Evolutionary conservation across 2,113 vertebrate species (phyloP).

Genomic region (Calonectris borealis): DNA sequence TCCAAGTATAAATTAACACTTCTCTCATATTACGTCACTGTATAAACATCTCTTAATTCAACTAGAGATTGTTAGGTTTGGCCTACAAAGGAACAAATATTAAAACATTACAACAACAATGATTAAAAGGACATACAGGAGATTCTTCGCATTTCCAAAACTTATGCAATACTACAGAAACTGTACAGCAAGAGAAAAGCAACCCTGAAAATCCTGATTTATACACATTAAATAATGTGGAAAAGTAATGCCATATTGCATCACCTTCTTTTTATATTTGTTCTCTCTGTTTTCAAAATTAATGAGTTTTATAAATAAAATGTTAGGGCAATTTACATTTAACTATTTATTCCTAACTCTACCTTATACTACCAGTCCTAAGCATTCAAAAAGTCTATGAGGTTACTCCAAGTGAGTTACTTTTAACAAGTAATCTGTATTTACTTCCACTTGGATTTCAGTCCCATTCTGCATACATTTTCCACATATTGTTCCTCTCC

Average conservation of each 20-base stretch:
- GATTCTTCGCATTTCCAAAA: background rate
- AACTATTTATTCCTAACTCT: background rate
- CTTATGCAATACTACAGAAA: background rate
- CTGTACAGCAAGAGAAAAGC: background rate
- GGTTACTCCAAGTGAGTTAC: background rate
- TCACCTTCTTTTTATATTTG: background rate
- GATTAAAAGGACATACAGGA: background rate
- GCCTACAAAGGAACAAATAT: background rate
- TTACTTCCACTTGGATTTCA: conserved; percentile 22
- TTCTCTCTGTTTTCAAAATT: background rate
- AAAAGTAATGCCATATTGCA: background rate
- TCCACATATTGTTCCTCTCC: background rate
- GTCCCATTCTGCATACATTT: background rate
- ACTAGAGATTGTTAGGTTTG: background rate
- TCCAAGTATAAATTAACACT: conserved; percentile 38
- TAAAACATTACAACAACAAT: background rate
- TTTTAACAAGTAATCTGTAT: background rate
- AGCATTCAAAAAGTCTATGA: background rate
- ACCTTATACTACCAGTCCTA: background rate
- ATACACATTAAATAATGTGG: background rate
- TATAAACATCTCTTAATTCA: conserved; percentile 22
- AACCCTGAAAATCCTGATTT: background rate
- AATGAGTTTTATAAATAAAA: background rate
- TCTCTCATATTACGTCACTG: conserved; percentile 28
- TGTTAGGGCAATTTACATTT: background rate